Evolutionary conservation across 1,140 invertebrate genomes (phyloP), one percentile per base, ranked within the genome.

Genomic region (Drosophila albomicans): DNA sequence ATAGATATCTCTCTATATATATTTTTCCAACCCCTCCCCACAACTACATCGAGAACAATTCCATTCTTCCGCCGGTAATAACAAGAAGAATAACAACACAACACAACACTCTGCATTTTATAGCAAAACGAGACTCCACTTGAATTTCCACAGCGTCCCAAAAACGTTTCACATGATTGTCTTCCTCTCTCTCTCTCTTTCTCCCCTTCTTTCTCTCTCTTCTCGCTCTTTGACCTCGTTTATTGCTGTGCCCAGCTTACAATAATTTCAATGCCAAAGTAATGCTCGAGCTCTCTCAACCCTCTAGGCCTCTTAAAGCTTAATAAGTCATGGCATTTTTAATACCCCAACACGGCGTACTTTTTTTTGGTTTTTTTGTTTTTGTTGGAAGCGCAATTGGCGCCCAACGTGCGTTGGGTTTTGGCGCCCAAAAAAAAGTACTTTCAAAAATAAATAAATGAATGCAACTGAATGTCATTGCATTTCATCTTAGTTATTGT

Each of bases 41-140:
- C 8, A 51, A 51, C 20, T 25, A 13, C 45, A 48, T 48, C 56
- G 75, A 70, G 61, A 51, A 71, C 78, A 80, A 80, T 78, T 78
- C 70, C 67, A 73, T 82, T 82, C 80, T 79, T 79, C 81, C 81
- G 77, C 76, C 80, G 80, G 77, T 75, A 78, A 82, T 82, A 82
- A 78, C 75, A 88, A 78, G 72, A 75, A 66, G 61, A 81, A 66
- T 52, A 59, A 46, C 62, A 49, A 58, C n/a, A 57, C 7, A 48
- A 51, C 41, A 48, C 16, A 59, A 62, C 62, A 65, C 61, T 80
- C 54, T 74, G 77, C 67, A 86, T 78, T 78, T 81, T 86, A 84
- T 84, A 82, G 66, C 65, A 78, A 41, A 38, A 45, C 20, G 20
- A 7, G 49, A 30, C 25, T 35, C 20, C 52, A 56, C 57, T 20